Percentiles rank a stretch among this genome's conserved stretches.
Evolutionary conservation across 2,797 vertebrate species (phyloP).

Genomic region (Urocyon cinereoargenteus): DNA sequence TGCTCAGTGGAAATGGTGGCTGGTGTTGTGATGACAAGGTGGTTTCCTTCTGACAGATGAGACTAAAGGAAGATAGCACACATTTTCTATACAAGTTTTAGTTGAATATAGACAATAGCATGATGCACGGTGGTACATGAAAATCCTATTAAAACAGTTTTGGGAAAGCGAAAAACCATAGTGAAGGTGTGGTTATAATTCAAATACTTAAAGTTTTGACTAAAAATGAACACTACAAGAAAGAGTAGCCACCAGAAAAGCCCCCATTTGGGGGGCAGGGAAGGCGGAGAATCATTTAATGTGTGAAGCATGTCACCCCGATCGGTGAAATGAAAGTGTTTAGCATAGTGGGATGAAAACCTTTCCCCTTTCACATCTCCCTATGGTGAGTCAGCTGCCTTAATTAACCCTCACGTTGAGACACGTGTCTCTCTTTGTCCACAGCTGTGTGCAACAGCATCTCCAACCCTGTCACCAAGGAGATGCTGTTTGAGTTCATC

Average conservation of each 20-base stretch:
- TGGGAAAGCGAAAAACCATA: background rate
- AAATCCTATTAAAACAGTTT: background rate
- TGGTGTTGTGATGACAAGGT: background rate
- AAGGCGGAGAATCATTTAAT: background rate
- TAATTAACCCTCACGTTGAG: background rate
- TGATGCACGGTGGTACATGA: background rate
- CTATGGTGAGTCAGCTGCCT: background rate
- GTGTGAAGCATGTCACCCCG: background rate
- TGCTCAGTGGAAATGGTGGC: background rate
- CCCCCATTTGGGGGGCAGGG: background rate
- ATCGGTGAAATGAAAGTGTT: background rate
- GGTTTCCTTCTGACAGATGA: background rate
- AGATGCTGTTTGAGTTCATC: slow-evolving; percentile 95
- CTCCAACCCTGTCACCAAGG: slow-evolving; percentile 97
- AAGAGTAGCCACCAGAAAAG: background rate
- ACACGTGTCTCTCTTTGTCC: slow-evolving; percentile 75
- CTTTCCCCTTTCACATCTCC: background rate
- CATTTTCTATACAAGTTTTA: background rate
- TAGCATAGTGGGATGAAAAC: background rate
- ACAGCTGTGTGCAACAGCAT: slow-evolving; percentile 98
- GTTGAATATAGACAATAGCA: background rate
- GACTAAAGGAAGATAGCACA: background rate
- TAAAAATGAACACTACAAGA: slow-evolving; percentile 19
- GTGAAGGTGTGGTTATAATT: background rate
- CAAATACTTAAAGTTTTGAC: background rate